Base-by-base conservation (phyloP, 2,888 invertebrate genomes). In the Drosophila anomelani region DNA sequence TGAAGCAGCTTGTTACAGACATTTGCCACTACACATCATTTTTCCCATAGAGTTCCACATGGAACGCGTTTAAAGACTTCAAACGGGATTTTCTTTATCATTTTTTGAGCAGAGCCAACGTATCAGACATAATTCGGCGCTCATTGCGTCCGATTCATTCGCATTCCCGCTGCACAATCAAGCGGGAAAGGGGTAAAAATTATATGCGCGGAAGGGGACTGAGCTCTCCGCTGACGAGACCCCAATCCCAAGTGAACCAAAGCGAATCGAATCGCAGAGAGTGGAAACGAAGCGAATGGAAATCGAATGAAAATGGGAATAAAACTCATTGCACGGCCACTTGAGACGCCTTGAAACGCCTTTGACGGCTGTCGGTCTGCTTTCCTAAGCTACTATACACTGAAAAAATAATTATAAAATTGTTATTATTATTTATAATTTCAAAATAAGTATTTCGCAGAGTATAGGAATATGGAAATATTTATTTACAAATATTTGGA, bases 301-400 rank as follows among this genome's bases (percentile, higher is more conserved):
- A 71, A 71, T 71, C 71, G 55, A 71, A 72, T 63, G 60, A 68
- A 68, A 68, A 70, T 68, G 58, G 66, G 51, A 76, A 64, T 76
- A 59, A 76, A 76, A 71, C 74, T 78, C 81, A 71, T 73, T 57
- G 54, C 57, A 64, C 53, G 63, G 70, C 66, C 87, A 84, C 82
- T 83, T 87, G 87, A 87, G 82, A 87, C 77, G 63, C 62, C 51
- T 56, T 41, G 49, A 69, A 41, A 58, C 49, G 64, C 49, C 74
- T 75, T 75, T 71, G 61, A 67, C 59, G 66, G 41, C 51, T 61
- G 71, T 47, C 29, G 56, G 46, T 56, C 46, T 17, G 49, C 32
- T 43, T 20, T 34, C 59, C 63, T 23, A 43, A 39, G 47, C 26
- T 17, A 20, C 5, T 13, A 7, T 36, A 10, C 64, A 66, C 64